Evolutionary conservation across 2,797 vertebrate species (phyloP).

Genomic region (Takifugu rubripes): DNA sequence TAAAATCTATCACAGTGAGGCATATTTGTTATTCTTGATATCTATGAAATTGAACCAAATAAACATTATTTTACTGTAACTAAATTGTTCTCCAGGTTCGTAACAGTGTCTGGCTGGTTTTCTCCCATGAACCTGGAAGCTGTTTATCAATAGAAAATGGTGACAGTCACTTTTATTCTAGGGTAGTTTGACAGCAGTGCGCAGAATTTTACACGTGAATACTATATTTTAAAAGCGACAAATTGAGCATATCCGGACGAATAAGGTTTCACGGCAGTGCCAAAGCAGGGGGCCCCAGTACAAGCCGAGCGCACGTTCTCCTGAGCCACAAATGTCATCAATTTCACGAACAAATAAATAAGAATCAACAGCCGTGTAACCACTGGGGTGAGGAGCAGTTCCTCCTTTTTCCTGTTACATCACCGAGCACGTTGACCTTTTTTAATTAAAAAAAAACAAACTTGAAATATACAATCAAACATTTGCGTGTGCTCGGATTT

Average conservation of each 20-base stretch:
- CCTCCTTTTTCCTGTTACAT: not conserved
- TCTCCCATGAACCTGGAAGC: constrained; percentile 9
- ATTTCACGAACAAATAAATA: constrained; percentile 45
- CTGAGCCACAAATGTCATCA: constrained; percentile 41
- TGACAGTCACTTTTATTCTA: constrained; percentile 14
- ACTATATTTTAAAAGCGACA: no score
- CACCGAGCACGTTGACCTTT: not conserved
- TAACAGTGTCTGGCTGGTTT: constrained; percentile 14
- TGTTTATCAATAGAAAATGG: constrained; percentile 11
- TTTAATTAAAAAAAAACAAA: not conserved
- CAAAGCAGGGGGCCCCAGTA: constrained; percentile 11
- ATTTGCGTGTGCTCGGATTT: constrained; percentile 10
- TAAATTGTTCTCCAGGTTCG: constrained; percentile 23
- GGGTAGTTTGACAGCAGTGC: constrained; percentile 37
- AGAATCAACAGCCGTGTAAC: not conserved
- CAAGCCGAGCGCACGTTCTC: constrained; percentile 12
- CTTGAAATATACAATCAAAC: not conserved
- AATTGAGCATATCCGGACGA: constrained; percentile 27
- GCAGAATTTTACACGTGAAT: not conserved
- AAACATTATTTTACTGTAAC: constrained; percentile 2
- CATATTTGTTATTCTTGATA: no score
- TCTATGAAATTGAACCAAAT: constrained; percentile 7
- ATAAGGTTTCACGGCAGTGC: not conserved
- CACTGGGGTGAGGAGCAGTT: not conserved
- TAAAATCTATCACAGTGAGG: not conserved